Percentiles rank a stretch among this genome's conserved stretches.
These are phyloP conservation scores for Pterobdella sp. DNA, from an alignment of 2,888 invertebrate species.

Conservation along the genomic window DNA sequence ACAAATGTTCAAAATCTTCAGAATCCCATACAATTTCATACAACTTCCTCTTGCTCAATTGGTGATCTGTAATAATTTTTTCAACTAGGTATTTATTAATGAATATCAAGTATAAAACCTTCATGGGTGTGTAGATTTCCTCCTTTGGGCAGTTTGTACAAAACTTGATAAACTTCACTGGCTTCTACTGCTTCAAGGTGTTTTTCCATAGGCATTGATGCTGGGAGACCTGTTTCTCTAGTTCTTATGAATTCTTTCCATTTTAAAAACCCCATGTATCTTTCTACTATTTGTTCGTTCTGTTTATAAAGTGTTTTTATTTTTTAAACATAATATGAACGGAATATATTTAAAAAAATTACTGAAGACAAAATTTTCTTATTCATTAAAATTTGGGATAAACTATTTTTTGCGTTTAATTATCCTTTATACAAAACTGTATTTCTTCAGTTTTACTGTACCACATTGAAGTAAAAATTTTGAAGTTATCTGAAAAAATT, in stretches of 20 bases:
- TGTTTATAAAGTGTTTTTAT: conserved; percentile 10
- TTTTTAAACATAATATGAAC: not conserved
- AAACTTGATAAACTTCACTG: conserved; percentile 35
- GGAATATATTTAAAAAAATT: not conserved
- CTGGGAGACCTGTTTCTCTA: conserved; percentile 33
- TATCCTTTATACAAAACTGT: too few relatives aligned
- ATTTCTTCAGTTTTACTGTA: too few relatives aligned
- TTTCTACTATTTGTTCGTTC: conserved; percentile 36
- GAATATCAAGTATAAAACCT: too few relatives aligned
- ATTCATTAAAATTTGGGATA: too few relatives aligned
- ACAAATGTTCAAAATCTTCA: conserved; percentile 33
- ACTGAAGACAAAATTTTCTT: too few relatives aligned
- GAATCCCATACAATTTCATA: conserved; percentile 33
- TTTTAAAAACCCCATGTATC: conserved; percentile 37
- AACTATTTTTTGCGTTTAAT: too few relatives aligned
- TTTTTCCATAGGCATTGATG: conserved; percentile 36
- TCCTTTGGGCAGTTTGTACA: conserved; percentile 37
- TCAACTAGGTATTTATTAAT: too few relatives aligned
- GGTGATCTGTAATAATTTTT: conserved; percentile 33
- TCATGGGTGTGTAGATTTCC: conserved; percentile 39
- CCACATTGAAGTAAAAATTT: too few relatives aligned
- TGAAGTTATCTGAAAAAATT: too few relatives aligned
- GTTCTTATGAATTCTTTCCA: conserved; percentile 37
- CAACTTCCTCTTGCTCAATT: conserved; percentile 31
- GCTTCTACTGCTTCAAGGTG: conserved; percentile 30